These are phyloP conservation scores for Tridacna gigas DNA, from an alignment of 2,888 invertebrate species.

Conservation along the genomic window DNA sequence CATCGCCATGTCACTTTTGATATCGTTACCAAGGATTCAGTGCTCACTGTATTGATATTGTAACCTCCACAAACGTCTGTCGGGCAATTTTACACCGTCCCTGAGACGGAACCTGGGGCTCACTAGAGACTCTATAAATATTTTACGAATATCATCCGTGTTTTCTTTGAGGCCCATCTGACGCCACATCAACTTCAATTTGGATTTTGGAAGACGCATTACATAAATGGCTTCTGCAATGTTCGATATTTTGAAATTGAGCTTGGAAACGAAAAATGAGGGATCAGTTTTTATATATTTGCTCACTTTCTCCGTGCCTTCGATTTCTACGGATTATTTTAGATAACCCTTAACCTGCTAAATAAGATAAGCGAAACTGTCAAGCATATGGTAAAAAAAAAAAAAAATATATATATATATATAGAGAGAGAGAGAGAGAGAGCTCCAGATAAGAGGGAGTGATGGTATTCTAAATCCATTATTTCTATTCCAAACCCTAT, in stretches of 20 bases:
- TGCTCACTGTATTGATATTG: conserved; percentile 49
- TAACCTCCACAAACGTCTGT: conserved; percentile 42
- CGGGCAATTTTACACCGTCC: conserved; percentile 61
- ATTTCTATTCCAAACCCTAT: too few species aligned
- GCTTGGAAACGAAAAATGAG: not conserved
- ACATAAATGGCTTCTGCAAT: conserved; percentile 20
- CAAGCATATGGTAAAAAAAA: too few species aligned
- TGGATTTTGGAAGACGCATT: conserved; percentile 15
- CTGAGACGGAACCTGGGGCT: conserved; percentile 44
- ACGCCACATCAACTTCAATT: conserved; percentile 52
- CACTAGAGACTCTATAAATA: conserved; percentile 25
- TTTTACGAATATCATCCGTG: conserved; percentile 39
- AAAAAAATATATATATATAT: too few species aligned
- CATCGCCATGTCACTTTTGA: conserved; percentile 57
- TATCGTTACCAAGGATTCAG: conserved; percentile 48
- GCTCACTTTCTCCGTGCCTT: not conserved
- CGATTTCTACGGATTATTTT: too few species aligned
- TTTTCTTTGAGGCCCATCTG: conserved; percentile 40
- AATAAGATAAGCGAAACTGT: too few species aligned
- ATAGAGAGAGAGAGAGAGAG: too few species aligned
- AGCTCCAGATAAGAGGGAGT: too few species aligned
- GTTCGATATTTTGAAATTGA: conserved; percentile 16
- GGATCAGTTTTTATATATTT: not conserved
- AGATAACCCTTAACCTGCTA: too few species aligned
- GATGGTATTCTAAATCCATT: too few species aligned